Conservation (phyloP, 2,888 invertebrate genomes). For the Arctia plantaginis region DNA sequence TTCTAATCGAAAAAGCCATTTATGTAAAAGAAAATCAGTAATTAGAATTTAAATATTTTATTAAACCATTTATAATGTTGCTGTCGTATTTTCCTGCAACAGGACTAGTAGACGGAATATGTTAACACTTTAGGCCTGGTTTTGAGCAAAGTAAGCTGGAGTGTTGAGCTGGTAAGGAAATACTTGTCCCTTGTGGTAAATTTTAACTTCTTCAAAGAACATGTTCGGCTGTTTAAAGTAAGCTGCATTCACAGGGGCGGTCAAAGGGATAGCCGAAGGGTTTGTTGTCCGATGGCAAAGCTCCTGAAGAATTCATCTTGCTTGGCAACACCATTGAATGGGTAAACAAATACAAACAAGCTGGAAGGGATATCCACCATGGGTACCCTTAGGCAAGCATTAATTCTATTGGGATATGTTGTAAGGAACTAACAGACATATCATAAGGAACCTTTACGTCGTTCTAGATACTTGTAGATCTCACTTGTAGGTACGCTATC, state of each 20-base stretch:
- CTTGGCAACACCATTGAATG: slow-evolving; percentile 77
- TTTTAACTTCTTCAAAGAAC: slow-evolving; percentile 85
- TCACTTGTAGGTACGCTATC: slow-evolving; percentile 88
- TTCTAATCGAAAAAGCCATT: neutral
- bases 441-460: slow-evolving; percentile 84
- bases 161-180: slow-evolving; percentile 62
- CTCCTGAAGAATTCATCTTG: slow-evolving; percentile 61
- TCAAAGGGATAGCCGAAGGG: slow-evolving; percentile 87
- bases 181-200: slow-evolving; percentile 81
- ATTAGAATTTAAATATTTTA: neutral
- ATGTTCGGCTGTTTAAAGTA: slow-evolving; percentile 86
- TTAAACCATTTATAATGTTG: neutral
- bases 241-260: slow-evolving; percentile 77
- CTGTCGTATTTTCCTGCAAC: neutral
- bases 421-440: slow-evolving; percentile 83
- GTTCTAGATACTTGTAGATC: slow-evolving; percentile 85
- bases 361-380: slow-evolving; percentile 89
- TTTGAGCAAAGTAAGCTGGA: slow-evolving; percentile 56
- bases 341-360: slow-evolving; percentile 88
- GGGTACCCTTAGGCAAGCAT: slow-evolving; percentile 90
- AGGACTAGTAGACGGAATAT: neutral
- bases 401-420: slow-evolving; percentile 89
- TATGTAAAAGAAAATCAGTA: neutral
- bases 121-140: slow-evolving; percentile 23
- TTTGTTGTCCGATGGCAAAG: slow-evolving; percentile 80